Evolutionary conservation across 2,797 vertebrate species (phyloP), one percentile per base, ranked within the genome.

Genomic region (Merluccius polli): DNA sequence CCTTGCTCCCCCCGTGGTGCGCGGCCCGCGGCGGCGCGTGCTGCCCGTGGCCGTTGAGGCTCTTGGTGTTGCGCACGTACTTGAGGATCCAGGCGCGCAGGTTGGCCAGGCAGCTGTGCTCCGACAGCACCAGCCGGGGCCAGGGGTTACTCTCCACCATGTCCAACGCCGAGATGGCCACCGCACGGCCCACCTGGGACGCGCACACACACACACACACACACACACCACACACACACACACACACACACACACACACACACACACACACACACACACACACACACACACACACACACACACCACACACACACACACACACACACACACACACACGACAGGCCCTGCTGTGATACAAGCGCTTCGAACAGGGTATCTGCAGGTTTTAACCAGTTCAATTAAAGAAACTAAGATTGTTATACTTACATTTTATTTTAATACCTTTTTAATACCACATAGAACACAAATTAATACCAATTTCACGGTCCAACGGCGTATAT

Each of bases 81-180:
- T 94, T 97, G 75, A 98, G 95, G 93, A 98, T 95, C 94, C 96
- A 97, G 70, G 97, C 97, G 0, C 96, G 94, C 44, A 99, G 94
- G 87, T 98, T 99, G 16, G 91, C 89, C 75, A 99, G 94, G 84
- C 94, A 96, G 89, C 87, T 94, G 93, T 98, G 96, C 86, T 98
- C 97, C 0, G 98, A 99, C 65, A 99, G 92, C 77, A 98, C 89
- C 3, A 98, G 95, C 3, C 98, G 92, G 0, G 97, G 95, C 98
- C 98, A 99, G 0, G 98, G 98, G 80, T 99, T 99, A 82, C 95
- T 95, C 75, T 98, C 97, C 0, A 92, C 95, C 96, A 98, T 96
- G 77, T 99, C 98, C 91, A 99, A 90, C 0, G 96, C 97, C 0
- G 98, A 95, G 48, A 98, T 85, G 0, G 97, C 98, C 72, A 99